Conservation (phyloP, 1,140 invertebrate genomes). For the Polyergus mexicanus region DNA sequence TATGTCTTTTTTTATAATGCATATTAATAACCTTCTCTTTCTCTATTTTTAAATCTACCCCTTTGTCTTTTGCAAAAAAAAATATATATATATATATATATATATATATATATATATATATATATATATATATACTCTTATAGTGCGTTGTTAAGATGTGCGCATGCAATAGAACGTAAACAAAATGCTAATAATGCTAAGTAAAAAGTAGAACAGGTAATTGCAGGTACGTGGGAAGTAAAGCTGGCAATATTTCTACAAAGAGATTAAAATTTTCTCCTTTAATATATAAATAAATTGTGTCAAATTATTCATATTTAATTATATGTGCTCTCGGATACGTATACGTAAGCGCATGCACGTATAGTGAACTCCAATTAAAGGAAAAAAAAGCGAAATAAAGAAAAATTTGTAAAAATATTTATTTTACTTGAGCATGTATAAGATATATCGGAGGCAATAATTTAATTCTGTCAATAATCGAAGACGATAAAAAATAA, state of each 20-base stretch:
- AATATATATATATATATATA: no score
- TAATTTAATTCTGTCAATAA: background rate
- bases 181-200: conserved; percentile 72
- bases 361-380: background rate
- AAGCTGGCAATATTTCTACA: no score
- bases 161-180: background rate
- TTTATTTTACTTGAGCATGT: background rate
- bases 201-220: conserved; percentile 66
- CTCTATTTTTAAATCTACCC: background rate
- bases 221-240: no score
- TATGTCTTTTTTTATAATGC: background rate
- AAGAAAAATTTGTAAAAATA: conserved; percentile 22
- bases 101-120: no score
- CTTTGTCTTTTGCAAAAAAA: background rate
- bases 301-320: no score
- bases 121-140: conserved; percentile 14
- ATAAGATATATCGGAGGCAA: no score
- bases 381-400: background rate
- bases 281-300: no score
- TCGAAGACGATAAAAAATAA: background rate
- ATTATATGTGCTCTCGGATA: no score
- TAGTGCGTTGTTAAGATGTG: background rate
- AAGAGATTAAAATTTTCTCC: no score
- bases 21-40: background rate
- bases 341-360: no score